Conservation (phyloP, 92 coral and sea anemone species). For the Ricordea florida region DNA sequence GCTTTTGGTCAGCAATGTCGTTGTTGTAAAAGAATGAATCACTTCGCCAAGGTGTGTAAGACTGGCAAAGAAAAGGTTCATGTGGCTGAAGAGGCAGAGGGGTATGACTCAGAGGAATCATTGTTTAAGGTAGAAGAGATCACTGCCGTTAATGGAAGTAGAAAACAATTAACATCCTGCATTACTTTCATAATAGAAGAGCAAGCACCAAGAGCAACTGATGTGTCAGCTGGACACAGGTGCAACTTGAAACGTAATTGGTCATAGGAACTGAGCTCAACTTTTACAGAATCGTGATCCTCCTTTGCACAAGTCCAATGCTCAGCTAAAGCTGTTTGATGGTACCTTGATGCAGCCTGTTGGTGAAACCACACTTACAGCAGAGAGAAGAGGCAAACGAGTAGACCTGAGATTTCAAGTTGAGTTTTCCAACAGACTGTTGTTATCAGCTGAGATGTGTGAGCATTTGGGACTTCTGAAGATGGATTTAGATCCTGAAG, state of each 20-base stretch:
- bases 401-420: neutral
- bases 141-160: neutral
- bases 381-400: neutral
- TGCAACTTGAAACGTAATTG: slow-evolving; percentile 6
- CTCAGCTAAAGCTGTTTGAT: slow-evolving; percentile 30
- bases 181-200: neutral
- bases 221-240: too few species aligned
- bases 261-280: neutral
- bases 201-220: neutral
- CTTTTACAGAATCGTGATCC: slow-evolving; percentile 12
- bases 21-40: slow-evolving; percentile 53
- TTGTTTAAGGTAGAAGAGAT: slow-evolving; percentile 5
- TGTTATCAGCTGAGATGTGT: slow-evolving; percentile 29
- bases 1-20: slow-evolving; percentile 52
- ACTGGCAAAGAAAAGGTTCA: slow-evolving; percentile 2
- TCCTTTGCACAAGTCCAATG: slow-evolving; percentile 4
- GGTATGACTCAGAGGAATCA: neutral
- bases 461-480: neutral
- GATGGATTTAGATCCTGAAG: neutral
- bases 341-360: slow-evolving; percentile 15
- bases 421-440: neutral
- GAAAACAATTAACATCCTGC: neutral
- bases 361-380: neutral
- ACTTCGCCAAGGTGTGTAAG: slow-evolving; percentile 48
- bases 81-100: neutral